A percentile compares a stretch with the other conserved stretches of the same genome.
These are phyloP conservation scores for Eufriesea mexicana DNA, from an alignment of 1,140 invertebrate species.

Conservation along the genomic window DNA sequence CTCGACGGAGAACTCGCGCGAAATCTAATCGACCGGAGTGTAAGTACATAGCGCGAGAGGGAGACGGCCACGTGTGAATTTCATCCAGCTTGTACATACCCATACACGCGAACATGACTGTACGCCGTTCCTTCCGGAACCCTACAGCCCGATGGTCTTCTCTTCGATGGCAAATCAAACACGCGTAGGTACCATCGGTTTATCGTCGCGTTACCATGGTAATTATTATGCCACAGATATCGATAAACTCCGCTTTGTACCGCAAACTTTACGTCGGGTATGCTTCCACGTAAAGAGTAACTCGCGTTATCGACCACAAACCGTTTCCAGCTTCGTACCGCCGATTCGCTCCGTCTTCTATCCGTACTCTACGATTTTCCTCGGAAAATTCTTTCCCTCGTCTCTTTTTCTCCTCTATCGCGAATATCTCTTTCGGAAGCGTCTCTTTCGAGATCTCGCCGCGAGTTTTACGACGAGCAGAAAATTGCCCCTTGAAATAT, in stretches of 20 bases:
- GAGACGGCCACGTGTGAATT: conserved; percentile 68
- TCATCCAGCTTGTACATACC: conserved; percentile 54
- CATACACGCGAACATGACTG: conserved; percentile 42
- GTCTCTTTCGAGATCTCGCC: too few relatives aligned
- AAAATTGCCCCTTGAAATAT: too few relatives aligned
- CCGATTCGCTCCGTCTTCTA: too few relatives aligned
- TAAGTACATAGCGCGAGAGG: conserved; percentile 37
- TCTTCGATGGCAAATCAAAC: conserved; percentile 68
- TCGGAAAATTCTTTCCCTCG: too few relatives aligned
- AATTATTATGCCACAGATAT: conserved; percentile 70
- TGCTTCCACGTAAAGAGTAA: too few relatives aligned
- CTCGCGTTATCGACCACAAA: too few relatives aligned
- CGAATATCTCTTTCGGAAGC: too few relatives aligned
- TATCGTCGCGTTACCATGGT: conserved; percentile 71
- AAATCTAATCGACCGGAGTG: conserved; percentile 49
- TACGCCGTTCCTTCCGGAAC: conserved; percentile 3
- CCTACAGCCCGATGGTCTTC: background rate
- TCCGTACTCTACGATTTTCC: too few relatives aligned
- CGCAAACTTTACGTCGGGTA: background rate
- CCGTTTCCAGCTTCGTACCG: too few relatives aligned
- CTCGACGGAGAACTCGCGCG: background rate
- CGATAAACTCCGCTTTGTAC: conserved; percentile 51
- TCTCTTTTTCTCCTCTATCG: too few relatives aligned
- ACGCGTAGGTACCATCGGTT: conserved; percentile 60
- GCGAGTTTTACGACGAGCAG: too few relatives aligned